Conservation (phyloP, 2,113 vertebrate genomes). For the Catharus fuscescens region DNA sequence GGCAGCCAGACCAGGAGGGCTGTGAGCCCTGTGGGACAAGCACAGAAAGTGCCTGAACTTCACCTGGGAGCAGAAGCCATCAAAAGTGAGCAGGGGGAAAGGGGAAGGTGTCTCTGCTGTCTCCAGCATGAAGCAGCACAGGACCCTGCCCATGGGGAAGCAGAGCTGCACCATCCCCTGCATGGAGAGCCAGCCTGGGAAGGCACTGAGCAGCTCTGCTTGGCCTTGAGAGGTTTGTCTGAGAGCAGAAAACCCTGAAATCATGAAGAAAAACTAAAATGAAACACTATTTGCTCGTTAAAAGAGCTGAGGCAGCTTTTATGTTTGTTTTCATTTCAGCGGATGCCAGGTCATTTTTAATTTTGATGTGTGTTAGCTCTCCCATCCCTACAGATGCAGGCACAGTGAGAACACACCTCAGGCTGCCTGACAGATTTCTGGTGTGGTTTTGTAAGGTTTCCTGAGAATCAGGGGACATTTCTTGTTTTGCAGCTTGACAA, state of each 20-base stretch:
- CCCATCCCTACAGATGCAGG: not conserved
- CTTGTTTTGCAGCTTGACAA: conserved; percentile 50
- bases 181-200: rapidly evolving
- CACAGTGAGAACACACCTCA: not conserved
- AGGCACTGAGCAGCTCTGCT: not conserved
- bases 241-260: not conserved
- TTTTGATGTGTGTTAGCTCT: not conserved
- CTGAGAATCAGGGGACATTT: conserved; percentile 33
- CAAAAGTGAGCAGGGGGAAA: not conserved
- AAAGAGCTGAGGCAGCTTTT: not conserved
- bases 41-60: rapidly evolving
- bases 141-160: not conserved
- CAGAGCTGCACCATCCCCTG: not conserved
- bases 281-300: not conserved
- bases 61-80: not conserved
- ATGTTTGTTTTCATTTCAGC: not conserved
- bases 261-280: not conserved
- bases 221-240: not conserved
- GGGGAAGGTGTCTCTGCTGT: not conserved
- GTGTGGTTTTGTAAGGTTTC: conserved; percentile 56
- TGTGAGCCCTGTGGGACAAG: rapidly evolving
- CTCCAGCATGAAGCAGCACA: not conserved
- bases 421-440: not conserved
- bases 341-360: not conserved
- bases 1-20: not conserved